These are phyloP conservation scores for Anhinga rufa DNA, from an alignment of 2,113 vertebrate genomes.

Conservation along the genomic window DNA sequence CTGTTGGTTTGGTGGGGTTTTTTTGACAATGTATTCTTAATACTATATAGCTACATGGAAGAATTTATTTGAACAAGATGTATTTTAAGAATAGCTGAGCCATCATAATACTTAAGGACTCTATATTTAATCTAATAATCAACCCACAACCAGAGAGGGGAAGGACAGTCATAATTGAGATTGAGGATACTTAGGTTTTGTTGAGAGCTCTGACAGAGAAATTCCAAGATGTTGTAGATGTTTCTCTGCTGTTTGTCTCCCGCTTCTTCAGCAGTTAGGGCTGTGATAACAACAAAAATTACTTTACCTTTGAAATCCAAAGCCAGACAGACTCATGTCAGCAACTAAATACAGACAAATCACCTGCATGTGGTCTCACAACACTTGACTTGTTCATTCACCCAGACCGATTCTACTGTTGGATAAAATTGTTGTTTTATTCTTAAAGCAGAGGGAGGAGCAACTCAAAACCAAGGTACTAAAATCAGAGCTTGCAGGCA, in stretches of 20 bases:
- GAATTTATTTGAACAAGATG: neutral
- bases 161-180: neutral
- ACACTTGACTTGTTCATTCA: neutral
- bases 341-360: rapidly evolving
- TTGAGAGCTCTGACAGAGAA: neutral
- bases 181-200: neutral
- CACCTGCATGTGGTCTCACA: neutral
- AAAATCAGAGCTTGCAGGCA: too few species aligned
- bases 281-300: neutral
- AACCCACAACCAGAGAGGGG: neutral
- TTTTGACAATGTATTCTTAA: neutral
- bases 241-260: neutral
- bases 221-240: rapidly evolving
- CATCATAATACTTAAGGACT: neutral
- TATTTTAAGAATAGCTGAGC: neutral
- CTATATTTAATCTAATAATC: neutral
- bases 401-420: neutral
- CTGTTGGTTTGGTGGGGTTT: too few species aligned
- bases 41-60: neutral
- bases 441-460: neutral
- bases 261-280: neutral
- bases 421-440: neutral
- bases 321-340: neutral
- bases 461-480: neutral
- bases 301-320: neutral